A percentile compares a stretch with the other conserved stretches of the same genome.
phyloP scores from a whole-genome alignment of 1,140 invertebrate genomes.

The Littorina saxatilis region DNA sequence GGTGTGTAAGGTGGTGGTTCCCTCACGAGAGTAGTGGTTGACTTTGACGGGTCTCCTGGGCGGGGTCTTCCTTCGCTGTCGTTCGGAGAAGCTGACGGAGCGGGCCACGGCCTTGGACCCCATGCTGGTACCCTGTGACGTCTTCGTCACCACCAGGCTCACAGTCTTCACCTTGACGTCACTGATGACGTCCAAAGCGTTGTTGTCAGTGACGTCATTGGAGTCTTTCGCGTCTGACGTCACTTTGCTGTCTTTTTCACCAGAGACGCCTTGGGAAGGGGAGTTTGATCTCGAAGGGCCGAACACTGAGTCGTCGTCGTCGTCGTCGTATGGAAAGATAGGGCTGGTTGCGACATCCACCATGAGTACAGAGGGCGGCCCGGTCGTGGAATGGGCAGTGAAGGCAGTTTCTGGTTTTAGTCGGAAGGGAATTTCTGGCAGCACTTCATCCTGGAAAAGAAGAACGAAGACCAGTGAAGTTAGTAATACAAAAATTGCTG shows the following conservation, averaged over 20 bases:
- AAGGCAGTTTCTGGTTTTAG: constrained; percentile 1
- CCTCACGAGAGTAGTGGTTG: background rate
- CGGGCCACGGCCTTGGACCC: background rate
- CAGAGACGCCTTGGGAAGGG: too few species aligned
- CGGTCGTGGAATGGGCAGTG: background rate
- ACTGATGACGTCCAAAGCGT: too few species aligned
- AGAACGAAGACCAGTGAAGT: too few species aligned
- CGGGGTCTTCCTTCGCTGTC: background rate
- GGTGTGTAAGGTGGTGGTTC: too few species aligned
- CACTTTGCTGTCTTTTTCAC: too few species aligned
- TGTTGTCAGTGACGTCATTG: too few species aligned
- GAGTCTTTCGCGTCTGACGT: too few species aligned
- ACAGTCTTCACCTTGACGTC: background rate
- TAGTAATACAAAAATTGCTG: too few species aligned
- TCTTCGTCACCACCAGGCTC: background rate
- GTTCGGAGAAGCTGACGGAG: constrained; percentile 7
- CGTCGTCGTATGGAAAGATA: background rate
- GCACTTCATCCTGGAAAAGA: background rate
- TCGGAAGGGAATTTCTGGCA: constrained; percentile 21
- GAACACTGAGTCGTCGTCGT: background rate
- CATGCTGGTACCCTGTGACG: background rate
- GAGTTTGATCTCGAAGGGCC: background rate
- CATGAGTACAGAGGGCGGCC: background rate
- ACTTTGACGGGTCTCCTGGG: background rate
- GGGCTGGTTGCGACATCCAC: constrained; percentile 4